These are phyloP conservation scores for Capricornis sumatraensis DNA, from an alignment of 2,113 vertebrate species.

Conservation along the genomic window DNA sequence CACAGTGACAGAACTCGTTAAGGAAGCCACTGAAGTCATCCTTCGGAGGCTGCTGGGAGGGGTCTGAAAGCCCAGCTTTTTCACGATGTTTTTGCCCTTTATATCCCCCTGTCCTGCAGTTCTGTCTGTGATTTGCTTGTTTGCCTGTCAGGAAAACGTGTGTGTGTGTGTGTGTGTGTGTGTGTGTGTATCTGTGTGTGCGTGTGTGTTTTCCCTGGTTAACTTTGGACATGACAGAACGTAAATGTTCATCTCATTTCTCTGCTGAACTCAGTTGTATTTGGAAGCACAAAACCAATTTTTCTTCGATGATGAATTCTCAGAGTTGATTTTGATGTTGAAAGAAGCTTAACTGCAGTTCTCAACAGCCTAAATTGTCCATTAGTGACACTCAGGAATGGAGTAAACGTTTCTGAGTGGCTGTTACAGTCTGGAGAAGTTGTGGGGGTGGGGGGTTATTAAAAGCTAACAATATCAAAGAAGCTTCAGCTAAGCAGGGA, in stretches of 20 bases:
- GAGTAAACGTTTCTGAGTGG: neutral
- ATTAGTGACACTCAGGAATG: neutral
- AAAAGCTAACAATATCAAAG: neutral
- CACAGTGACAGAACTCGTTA: constrained; percentile 83
- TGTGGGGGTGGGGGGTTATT: neutral
- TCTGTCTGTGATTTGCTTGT: constrained; percentile 53
- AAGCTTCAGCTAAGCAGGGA: neutral
- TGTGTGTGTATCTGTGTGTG: neutral
- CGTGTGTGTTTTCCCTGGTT: neutral
- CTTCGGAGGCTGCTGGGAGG: constrained; percentile 76
- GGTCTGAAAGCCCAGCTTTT: constrained; percentile 71
- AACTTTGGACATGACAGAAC: constrained; percentile 56
- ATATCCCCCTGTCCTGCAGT: constrained; percentile 35
- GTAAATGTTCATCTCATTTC: constrained; percentile 12
- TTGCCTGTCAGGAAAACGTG: constrained; percentile 61
- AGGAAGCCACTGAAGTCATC: constrained; percentile 78
- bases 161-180: neutral
- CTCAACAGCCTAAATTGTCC: neutral
- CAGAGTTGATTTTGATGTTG: neutral
- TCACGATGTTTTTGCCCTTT: neutral
- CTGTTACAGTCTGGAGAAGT: neutral
- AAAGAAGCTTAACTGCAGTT: neutral
- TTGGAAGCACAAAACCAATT: neutral
- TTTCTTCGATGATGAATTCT: neutral
- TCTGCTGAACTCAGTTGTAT: neutral